Evolutionary conservation across 2,113 vertebrate species (phyloP), one percentile per base, ranked within the genome.

Genomic region (Cryptomyrus ogoouensis): DNA sequence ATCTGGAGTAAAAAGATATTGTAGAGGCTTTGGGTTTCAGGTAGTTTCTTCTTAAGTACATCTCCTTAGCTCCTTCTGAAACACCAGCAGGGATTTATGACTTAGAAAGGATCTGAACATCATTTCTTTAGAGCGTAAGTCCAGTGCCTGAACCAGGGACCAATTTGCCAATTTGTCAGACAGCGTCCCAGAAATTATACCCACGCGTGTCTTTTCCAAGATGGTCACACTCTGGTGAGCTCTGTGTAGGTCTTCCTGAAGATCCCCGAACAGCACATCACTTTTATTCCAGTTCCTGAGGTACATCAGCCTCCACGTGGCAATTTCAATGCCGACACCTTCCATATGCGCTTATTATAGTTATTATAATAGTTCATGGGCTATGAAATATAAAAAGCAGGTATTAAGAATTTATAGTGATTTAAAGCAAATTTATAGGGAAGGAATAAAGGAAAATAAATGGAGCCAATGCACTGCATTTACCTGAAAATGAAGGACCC

Each of bases 401-500:
- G 47, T 47, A 53, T 52, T 35, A 39, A 19, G 47, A 87, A 56
- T 35, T 53, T 52, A 87, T 47, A 87, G 49, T 47, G 27, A 87
- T 53, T 53, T 53, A 87, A 87, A 53, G 27, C 0, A 3, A 86
- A 15, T 49, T 27, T 49, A 50, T 5, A 49, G 47, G 46, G 83
- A 87, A 35, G 6, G 17, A 19, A 56, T 52, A 53, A 31, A 39
- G 31, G 27, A 39, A 56, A 87, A 39, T 15, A 87, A 52, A 10
- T 15, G 6, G 46, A 87, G 27, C n/a, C 47, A 52, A 31, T 52
- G 12, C 89, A 58, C 19, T 52, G 56, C 44, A 87, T 83, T 90
- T 91, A 80, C 80, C 85, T 89, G 44, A 66, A 87, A 24, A 83
- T 91, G 53, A 66, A 87, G 86, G 83, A 90, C 88, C 56, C 39